These are phyloP conservation scores for Halcyon leucocephala DNA, from an alignment of 2,797 vertebrate species.

Conservation along the genomic window DNA sequence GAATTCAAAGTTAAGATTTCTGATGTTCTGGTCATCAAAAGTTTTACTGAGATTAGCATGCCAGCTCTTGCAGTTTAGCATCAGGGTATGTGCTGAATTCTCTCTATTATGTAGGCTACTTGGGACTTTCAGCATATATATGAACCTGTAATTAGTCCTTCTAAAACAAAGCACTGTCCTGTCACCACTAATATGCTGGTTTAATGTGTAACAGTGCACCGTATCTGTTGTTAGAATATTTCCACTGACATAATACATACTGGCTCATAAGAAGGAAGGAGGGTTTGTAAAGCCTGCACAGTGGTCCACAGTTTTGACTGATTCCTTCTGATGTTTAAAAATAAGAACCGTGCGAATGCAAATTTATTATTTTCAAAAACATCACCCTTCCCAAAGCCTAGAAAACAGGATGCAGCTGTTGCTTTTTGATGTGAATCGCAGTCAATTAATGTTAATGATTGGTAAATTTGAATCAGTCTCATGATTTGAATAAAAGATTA, in stretches of 20 bases:
- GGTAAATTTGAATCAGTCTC: slow-evolving; percentile 31
- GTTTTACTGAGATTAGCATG: neutral
- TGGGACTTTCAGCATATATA: neutral
- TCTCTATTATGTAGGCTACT: neutral
- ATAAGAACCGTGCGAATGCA: slow-evolving; percentile 44
- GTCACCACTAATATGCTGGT: neutral
- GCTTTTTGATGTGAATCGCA: neutral
- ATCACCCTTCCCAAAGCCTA: slow-evolving; percentile 21
- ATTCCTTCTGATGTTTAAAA: slow-evolving; percentile 61
- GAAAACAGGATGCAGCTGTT: slow-evolving; percentile 48
- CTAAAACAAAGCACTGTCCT: neutral
- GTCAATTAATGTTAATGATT: slow-evolving; percentile 51
- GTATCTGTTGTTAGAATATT: neutral
- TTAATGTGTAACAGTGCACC: neutral
- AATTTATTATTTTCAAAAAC: slow-evolving; percentile 46
- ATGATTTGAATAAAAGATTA: slow-evolving; percentile 27
- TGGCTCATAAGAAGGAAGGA: neutral
- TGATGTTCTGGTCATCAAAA: neutral
- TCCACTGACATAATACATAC: neutral
- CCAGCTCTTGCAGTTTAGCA: neutral
- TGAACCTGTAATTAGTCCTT: neutral
- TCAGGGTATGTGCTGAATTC: neutral
- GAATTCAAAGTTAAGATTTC: slow-evolving; percentile 2
- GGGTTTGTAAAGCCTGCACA: neutral
- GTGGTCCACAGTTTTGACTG: slow-evolving; percentile 2